A percentile compares a stretch with the other conserved stretches of the same genome.
Evolutionary conservation across 2,113 vertebrate genomes (phyloP).

Genomic region (Panthera leo): DNA sequence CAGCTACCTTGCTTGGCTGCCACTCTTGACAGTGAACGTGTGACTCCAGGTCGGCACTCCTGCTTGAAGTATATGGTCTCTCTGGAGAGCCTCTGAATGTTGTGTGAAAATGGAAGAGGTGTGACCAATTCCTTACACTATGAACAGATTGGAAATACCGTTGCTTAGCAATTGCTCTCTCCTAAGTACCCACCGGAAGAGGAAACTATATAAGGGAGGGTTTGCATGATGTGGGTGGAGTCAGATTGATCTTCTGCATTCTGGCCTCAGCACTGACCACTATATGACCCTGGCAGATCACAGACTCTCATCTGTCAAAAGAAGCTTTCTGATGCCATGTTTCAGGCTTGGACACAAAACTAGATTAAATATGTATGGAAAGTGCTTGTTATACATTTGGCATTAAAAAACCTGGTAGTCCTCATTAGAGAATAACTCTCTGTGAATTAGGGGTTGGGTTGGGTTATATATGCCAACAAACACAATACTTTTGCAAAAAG

Average conservation of each 20-base stretch:
- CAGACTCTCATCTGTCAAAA: background rate
- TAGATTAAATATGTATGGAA: background rate
- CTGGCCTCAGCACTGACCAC: background rate
- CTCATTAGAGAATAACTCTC: background rate
- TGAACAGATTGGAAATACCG: background rate
- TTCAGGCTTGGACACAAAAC: background rate
- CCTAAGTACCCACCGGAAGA: background rate
- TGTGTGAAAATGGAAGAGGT: background rate
- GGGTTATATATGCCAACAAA: background rate
- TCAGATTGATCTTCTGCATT: too few species aligned
- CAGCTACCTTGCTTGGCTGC: accelerated
- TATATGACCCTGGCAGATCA: background rate
- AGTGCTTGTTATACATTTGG: background rate
- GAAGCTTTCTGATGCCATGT: background rate
- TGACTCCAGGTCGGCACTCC: accelerated
- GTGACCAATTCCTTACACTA: background rate
- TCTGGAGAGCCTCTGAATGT: background rate
- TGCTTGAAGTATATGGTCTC: background rate
- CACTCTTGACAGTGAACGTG: background rate
- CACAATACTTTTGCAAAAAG: background rate
- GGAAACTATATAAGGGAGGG: background rate
- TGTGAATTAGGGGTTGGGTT: background rate
- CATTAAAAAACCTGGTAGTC: background rate
- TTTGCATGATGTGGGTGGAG: background rate
- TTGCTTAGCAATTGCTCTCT: background rate